Conservation (phyloP, 2,113 vertebrate genomes). For the Nothoprocta perdicaria region DNA sequence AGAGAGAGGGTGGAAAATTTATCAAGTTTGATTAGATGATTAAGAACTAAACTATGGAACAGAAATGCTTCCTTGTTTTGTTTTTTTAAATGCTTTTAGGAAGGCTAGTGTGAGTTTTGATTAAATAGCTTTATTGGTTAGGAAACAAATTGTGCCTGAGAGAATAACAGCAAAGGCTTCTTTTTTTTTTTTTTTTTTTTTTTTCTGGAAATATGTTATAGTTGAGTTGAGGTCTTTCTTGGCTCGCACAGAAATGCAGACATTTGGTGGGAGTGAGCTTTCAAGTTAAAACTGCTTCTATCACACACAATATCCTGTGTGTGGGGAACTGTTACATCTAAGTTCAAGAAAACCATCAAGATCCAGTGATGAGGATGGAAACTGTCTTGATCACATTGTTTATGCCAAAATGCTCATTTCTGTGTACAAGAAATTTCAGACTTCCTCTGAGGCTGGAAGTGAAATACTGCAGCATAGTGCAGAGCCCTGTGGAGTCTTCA, state of each 20-base stretch:
- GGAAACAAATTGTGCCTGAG: slow-evolving; percentile 71
- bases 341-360: slow-evolving; percentile 73
- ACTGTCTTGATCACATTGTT: slow-evolving; percentile 68
- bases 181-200: not conserved
- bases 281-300: slow-evolving; percentile 54
- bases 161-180: slow-evolving; percentile 55
- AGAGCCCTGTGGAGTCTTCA: not conserved
- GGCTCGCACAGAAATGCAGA: slow-evolving; percentile 44
- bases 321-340: slow-evolving; percentile 66
- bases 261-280: slow-evolving; percentile 66
- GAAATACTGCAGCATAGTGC: not conserved
- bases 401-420: slow-evolving; percentile 75
- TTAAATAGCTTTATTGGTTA: slow-evolving; percentile 70
- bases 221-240: slow-evolving; percentile 68
- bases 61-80: slow-evolving; percentile 65
- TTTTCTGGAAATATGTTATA: slow-evolving; percentile 70
- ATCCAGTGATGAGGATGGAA: slow-evolving; percentile 57
- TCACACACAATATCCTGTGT: slow-evolving; percentile 61
- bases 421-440: slow-evolving; percentile 12
- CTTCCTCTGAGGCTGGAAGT: slow-evolving; percentile 39
- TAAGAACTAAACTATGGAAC: slow-evolving; percentile 59
- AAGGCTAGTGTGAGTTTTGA: slow-evolving; percentile 64
- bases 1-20: slow-evolving; percentile 59
- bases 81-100: slow-evolving; percentile 72
- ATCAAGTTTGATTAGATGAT: slow-evolving; percentile 70